These are phyloP conservation scores for Halichondria panicea DNA, from an alignment of 37 sponge, comb jelly and placozoan genomes.

Conservation along the genomic window DNA sequence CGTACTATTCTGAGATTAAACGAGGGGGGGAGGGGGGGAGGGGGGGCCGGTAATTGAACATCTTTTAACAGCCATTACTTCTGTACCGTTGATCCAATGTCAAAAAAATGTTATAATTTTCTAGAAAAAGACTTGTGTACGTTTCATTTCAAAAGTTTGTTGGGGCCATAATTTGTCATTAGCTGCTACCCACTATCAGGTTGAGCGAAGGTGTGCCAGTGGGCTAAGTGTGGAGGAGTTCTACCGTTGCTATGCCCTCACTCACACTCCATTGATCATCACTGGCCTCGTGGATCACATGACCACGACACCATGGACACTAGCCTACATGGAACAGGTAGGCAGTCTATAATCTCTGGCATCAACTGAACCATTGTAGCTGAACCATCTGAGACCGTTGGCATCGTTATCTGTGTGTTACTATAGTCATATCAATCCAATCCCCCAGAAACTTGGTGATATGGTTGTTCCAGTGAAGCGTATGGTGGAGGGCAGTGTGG, in stretches of 20 bases:
- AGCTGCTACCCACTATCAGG: conserved; percentile 23
- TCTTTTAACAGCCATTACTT: too few species aligned
- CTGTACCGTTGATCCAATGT: too few species aligned
- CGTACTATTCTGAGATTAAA: too few species aligned
- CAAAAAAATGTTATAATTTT: too few species aligned
- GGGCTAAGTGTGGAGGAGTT: conserved; percentile 43
- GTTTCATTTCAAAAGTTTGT: too few species aligned
- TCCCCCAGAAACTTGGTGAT: conserved; percentile 27
- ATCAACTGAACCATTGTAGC: too few species aligned
- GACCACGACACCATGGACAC: conserved; percentile 55
- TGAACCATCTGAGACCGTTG: too few species aligned
- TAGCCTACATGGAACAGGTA: conserved; percentile 67
- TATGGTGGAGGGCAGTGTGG: conserved; percentile 44
- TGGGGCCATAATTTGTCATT: not conserved
- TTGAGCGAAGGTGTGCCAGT: conserved; percentile 49
- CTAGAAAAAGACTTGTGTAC: too few species aligned
- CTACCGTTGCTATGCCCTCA: conserved; percentile 37
- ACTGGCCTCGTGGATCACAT: conserved; percentile 58
- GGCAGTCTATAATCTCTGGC: not conserved
- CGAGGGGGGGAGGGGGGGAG: not conserved
- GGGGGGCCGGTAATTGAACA: too few species aligned
- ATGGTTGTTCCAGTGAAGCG: conserved; percentile 57
- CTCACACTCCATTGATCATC: conserved; percentile 68
- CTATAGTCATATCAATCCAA: not conserved
- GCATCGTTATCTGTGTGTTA: too few species aligned